Base-by-base conservation (phyloP, 2,888 invertebrate genomes). In the Cacoxenus indagator region DNA sequence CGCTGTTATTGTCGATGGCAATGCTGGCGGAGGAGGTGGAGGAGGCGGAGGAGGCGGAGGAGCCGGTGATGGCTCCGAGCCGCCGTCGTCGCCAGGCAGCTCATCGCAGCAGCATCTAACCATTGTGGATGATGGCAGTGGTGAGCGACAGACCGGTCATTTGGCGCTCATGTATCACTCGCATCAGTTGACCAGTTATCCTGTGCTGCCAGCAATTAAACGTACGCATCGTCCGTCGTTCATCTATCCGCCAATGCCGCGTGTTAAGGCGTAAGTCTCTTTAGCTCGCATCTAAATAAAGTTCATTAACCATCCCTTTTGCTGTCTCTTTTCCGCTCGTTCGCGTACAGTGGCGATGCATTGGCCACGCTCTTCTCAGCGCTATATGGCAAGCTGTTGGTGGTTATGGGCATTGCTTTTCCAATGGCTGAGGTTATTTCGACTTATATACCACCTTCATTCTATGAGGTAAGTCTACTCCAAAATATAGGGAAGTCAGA, bases 361-460 rank as follows among this genome's bases (percentile, higher is more conserved):
- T 89, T 97, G 85, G 95, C 96, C 70, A 94, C 95, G 43, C 95
- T 96, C 19, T 90, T 97, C 75, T 97, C 97, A 73, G 97, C 97
- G 0, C 91, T 98, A 29, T 98, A 98, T 87, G 97, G 96, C 59
- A 96, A 97, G 89, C 91, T 97, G 65, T 89, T 98, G 79, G 96
- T 97, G 51, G 96, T 97, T 59, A 95, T 97, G 94, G 97, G 97
- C 73, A 93, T 96, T 74, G 96, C 97, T 17, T 96, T 98, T 89
- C 97, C 97, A 65, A 94, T 98, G 93, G 96, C 97, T 73, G 97
- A 97, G 91, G 96, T 97, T 78, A 96, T 97, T 86, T 96, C 96
- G 55, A 95, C 96, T 24, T 95, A 96, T 89, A 96, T 97, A 86
- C 96, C 97, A 83, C 95, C 96, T 75, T 95, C 96, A 31, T 96